Base-by-base conservation (phyloP, 2,888 invertebrate genomes). In the Lithophane leautieri region DNA sequence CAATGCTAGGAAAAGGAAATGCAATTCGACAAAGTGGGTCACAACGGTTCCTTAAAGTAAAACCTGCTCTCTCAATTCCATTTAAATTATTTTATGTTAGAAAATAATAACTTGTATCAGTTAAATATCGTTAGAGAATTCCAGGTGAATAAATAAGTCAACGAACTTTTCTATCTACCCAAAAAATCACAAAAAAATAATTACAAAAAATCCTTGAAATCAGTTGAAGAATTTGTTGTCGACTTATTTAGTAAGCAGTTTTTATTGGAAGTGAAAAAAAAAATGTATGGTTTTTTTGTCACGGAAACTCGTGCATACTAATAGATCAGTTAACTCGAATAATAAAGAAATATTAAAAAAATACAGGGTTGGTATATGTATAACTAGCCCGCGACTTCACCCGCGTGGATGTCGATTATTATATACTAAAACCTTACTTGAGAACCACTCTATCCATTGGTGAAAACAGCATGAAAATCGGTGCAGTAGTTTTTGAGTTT, bases 1-100 rank as follows among this genome's bases (percentile, higher is more conserved):
- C 28, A 63, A 65, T 50, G 40, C 9, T 42, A 25, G 34, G 40
- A 11, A 14, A 56, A 61, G 47, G 42, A 34, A 62, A 54, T 80
- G 52, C 28, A 47, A 47, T 66, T 65, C 7, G 12, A 28, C 9
- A 28, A 62, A 50, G 16, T 12, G 25, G 56, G 28, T 40, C 76
- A 62, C 28, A 16, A 44, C 19, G 54, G 28, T n/a, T 65, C 1
- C 47, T 54, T 19, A n/a, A 9, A 42, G 19, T n/a, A 2, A n/a
- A 42, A 12, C 40, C 6, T 44, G 25, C 54, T 54, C 7, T 34
- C 25, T 34, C 11, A 76, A 76, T 54, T 54, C 19, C 1, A 14
- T 67, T 67, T 40, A 12, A 50, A 63, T 44, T 22, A 44, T 75
- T 56, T 71, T 22, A 4, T 22, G 19, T 70, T 1, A 16, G 6